phyloP scores from a whole-genome alignment of 2,888 invertebrate species.

The Cheilosia urbana region DNA sequence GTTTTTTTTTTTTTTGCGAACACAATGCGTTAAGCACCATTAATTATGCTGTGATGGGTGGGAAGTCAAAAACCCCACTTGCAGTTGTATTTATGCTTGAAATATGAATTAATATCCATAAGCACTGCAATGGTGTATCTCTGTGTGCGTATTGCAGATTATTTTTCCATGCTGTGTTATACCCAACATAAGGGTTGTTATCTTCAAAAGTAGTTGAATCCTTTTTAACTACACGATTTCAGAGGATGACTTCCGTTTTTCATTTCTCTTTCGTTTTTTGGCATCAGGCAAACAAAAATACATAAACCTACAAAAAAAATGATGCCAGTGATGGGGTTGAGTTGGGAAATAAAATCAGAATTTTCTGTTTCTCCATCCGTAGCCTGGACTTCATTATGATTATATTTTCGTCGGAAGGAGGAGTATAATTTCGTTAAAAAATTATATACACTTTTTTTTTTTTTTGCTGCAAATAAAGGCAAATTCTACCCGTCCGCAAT shows the following conservation, averaged over 20 bases:
- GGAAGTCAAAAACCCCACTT: conserved; percentile 50
- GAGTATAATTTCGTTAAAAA: conserved; percentile 67
- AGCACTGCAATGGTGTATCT: conserved; percentile 15
- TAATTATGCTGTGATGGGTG: conserved; percentile 38
- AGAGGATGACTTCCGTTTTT: conserved; percentile 51
- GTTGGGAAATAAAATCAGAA: conserved; percentile 59
- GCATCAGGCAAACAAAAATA: conserved; percentile 42
- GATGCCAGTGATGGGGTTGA: conserved; percentile 10
- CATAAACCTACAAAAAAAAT: conserved; percentile 41
- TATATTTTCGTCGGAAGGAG: conserved; percentile 26
- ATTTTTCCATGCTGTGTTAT: neutral
- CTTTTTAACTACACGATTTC: conserved; percentile 56
- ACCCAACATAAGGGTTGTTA: conserved; percentile 35
- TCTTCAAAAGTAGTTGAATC: conserved; percentile 64
- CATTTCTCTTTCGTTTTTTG: conserved; percentile 33
- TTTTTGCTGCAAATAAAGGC: conserved; percentile 52
- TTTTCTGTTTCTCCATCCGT: conserved; percentile 44
- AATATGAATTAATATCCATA: conserved; percentile 63
- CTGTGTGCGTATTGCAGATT: conserved; percentile 32
- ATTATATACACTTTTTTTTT: conserved; percentile 54
- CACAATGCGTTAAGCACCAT: conserved; percentile 60
- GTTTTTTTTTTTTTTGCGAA: neutral
- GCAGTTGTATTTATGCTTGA: conserved; percentile 52
- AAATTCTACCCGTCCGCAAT: conserved; percentile 64
- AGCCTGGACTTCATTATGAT: conserved; percentile 60